phyloP scores from a whole-genome alignment of 37 sponge, comb jelly and placozoan species.

The Tethya wilhelma region DNA sequence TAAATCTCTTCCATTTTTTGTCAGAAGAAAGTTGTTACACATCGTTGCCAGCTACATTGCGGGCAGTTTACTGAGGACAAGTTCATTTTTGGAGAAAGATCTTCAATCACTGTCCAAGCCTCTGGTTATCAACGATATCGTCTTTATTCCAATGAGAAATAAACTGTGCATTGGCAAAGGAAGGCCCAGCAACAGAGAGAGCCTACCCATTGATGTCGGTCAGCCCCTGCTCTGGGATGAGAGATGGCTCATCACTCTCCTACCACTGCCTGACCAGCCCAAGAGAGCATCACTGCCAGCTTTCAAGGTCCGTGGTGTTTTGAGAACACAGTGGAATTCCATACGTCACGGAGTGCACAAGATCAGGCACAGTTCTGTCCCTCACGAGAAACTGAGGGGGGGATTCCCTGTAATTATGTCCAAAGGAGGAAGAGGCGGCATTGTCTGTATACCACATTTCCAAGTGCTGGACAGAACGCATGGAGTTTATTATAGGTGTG shows the following conservation, averaged over 20 bases:
- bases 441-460: slow-evolving; percentile 67
- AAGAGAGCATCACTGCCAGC: neutral
- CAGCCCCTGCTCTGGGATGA: slow-evolving; percentile 66
- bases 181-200: too few relatives aligned
- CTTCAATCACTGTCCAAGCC: too few relatives aligned
- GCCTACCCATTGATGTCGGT: slow-evolving; percentile 35
- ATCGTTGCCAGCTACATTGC: too few relatives aligned
- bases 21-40: too few relatives aligned
- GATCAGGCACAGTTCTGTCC: slow-evolving; percentile 17
- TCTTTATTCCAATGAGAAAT: too few relatives aligned
- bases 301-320: slow-evolving; percentile 36
- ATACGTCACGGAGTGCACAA: slow-evolving; percentile 42
- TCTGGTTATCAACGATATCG: too few relatives aligned
- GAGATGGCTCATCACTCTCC: slow-evolving; percentile 51
- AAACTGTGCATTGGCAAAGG: too few relatives aligned
- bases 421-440: slow-evolving; percentile 5
- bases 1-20: too few relatives aligned
- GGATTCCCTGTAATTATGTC: slow-evolving; percentile 67
- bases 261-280: neutral
- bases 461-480: too few relatives aligned
- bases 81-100: too few relatives aligned
- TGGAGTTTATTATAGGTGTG: too few relatives aligned
- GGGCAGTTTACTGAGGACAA: too few relatives aligned
- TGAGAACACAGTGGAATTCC: neutral
- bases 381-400: slow-evolving; percentile 26